phyloP scores from a whole-genome alignment of 1,140 invertebrate genomes.

The Ganaspis sp. region DNA sequence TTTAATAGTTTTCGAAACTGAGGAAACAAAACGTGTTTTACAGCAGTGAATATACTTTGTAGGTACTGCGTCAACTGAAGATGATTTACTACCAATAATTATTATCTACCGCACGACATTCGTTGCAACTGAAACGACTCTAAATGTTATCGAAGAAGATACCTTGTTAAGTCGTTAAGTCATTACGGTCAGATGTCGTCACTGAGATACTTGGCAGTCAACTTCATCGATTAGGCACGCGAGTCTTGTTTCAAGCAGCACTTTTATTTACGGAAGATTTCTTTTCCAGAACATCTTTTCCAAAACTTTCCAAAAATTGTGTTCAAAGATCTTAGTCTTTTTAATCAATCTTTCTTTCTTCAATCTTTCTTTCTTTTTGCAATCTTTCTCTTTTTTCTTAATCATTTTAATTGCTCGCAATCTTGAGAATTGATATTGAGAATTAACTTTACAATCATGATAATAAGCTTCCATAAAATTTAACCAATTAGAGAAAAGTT shows the following conservation, averaged over 20 bases:
- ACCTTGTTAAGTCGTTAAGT: slow-evolving; percentile 57
- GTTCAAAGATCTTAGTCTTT: too few species aligned
- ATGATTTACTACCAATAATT: slow-evolving; percentile 61
- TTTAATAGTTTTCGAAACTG: neutral
- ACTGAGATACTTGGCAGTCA: slow-evolving; percentile 36
- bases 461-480: too few species aligned
- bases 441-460: too few species aligned
- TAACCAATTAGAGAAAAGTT: too few species aligned
- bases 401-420: too few species aligned
- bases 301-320: too few species aligned
- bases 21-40: neutral
- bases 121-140: slow-evolving; percentile 41
- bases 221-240: slow-evolving; percentile 53
- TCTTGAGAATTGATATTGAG: too few species aligned
- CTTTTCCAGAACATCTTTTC: neutral
- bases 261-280: neutral
- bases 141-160: slow-evolving; percentile 36
- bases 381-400: too few species aligned
- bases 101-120: slow-evolving; percentile 45
- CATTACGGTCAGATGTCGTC: slow-evolving; percentile 48
- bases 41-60: slow-evolving; percentile 46
- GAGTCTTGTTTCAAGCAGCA: neutral
- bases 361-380: too few species aligned
- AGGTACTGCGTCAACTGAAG: slow-evolving; percentile 47
- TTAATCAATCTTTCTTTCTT: too few species aligned